phyloP scores from a whole-genome alignment of 2,113 vertebrate species.

The Corythoichthys haematopterus region DNA sequence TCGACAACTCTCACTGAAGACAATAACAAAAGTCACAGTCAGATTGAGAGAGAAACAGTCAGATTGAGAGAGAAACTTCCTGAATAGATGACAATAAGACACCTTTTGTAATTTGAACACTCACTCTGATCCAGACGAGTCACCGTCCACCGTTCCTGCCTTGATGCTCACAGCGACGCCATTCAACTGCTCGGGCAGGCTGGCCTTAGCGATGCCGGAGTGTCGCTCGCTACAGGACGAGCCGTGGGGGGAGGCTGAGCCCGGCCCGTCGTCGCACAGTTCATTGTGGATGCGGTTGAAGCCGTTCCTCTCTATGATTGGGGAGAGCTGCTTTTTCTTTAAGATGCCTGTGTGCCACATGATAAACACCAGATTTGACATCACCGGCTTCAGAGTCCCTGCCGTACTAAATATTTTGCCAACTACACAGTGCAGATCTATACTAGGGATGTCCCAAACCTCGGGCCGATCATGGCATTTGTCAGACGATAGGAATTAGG shows the following conservation, averaged over 20 bases:
- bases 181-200: conserved; percentile 74
- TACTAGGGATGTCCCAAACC: too few species aligned
- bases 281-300: conserved; percentile 74
- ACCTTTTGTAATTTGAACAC: conserved; percentile 46
- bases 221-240: conserved; percentile 76
- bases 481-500: too few species aligned
- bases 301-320: conserved; percentile 80
- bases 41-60: conserved; percentile 27
- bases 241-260: conserved; percentile 70
- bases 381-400: background rate
- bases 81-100: conserved; percentile 3
- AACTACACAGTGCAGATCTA: background rate
- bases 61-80: conserved; percentile 26
- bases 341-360: conserved; percentile 76
- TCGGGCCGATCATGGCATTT: too few species aligned
- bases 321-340: conserved; percentile 82
- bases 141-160: conserved; percentile 81
- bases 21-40: conserved; percentile 7
- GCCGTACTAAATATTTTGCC: background rate
- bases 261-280: conserved; percentile 52
- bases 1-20: conserved; percentile 27
- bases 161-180: conserved; percentile 83
- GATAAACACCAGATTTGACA: background rate
- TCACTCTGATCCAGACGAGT: conserved; percentile 95
- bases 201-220: conserved; percentile 53